A percentile compares a stretch with the other conserved stretches of the same genome.
Evolutionary conservation across 2,888 invertebrate species (phyloP).

Genomic region (Drosophila borborema): DNA sequence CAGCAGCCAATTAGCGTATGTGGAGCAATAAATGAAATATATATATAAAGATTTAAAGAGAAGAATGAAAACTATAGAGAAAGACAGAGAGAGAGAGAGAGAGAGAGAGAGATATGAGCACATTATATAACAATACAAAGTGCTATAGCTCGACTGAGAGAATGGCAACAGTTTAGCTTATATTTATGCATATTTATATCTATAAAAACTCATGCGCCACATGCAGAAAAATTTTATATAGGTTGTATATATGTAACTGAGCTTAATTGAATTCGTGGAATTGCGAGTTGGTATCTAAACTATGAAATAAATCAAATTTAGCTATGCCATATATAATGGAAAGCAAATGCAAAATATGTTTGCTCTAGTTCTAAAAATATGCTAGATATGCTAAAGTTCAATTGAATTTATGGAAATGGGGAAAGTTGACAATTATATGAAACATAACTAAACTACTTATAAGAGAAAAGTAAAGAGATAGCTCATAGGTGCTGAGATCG

Average conservation of each 20-base stretch:
- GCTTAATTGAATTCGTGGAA: neutral
- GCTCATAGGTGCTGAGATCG: too few relatives aligned
- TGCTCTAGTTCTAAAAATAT: neutral
- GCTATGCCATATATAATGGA: neutral
- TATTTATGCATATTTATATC: neutral
- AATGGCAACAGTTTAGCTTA: too few relatives aligned
- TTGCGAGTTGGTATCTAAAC: neutral
- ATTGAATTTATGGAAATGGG: neutral
- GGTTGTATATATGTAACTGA: neutral
- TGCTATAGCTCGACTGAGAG: too few relatives aligned
- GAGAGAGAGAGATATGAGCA: neutral
- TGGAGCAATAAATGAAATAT: neutral
- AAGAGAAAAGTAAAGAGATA: too few relatives aligned
- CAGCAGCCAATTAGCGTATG: slow-evolving; percentile 45
- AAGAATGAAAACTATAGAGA: neutral
- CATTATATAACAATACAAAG: neutral
- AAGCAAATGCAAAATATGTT: neutral
- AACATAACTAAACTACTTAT: too few relatives aligned
- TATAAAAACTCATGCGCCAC: neutral
- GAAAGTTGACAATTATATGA: neutral
- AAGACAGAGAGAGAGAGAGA: neutral
- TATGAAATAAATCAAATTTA: neutral
- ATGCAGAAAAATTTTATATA: neutral
- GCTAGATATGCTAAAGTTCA: neutral
- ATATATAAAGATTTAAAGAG: slow-evolving; percentile 13